Base-by-base conservation (phyloP, 2,797 vertebrate genomes). In the Pseudocheirus occidentalis region DNA sequence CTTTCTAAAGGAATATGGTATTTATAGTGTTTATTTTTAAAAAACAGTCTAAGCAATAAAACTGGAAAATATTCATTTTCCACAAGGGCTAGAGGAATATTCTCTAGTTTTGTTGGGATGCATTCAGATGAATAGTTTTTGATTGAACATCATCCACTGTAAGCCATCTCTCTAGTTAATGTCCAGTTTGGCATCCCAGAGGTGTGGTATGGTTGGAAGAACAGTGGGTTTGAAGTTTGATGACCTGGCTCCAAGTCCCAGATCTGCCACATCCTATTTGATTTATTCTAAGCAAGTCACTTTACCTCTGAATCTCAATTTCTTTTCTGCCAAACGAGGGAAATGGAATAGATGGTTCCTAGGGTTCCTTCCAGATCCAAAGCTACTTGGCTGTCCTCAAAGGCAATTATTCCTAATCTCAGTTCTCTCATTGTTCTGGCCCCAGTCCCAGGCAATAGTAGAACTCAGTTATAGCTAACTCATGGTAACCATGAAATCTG, bases 41-140 rank as follows among this genome's bases (percentile, higher is more conserved):
- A 53, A 52, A 46, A 10, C 10, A 81, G 73, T 34, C 54, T 1
- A 5, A 93, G 57, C 7, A 0, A 18, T 57, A 13, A 31, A 55
- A 55, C 2, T 0, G 4, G 24, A 34, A 62, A 46, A 53, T 40
- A 56, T 16, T 54, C 27, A 6, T 16, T 1, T n/a, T 59, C 27
- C 57, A 87, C n/a, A 0, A 34, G 56, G 34, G 2, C n/a, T 9
- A 50, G 50, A 14, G 66, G 52, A 0, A 0, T 4, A 34, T 4
- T 5, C 56, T 81, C 55, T 0, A 0, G 18, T 73, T 57, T 11
- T 28, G 91, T 2, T 2, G 73, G 55, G 18, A 0, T 2, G 28
- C 34, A n/a, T 40, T 5, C 0, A 2, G 31, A 12, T 53, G 40
- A 55, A 16, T 16, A 5, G 13, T 6, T 28, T 16, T 90, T 29